Percentiles rank a stretch among this genome's conserved stretches.
These are phyloP conservation scores for Criorhina ranunculi DNA, from an alignment of 2,888 invertebrate genomes.

Conservation along the genomic window DNA sequence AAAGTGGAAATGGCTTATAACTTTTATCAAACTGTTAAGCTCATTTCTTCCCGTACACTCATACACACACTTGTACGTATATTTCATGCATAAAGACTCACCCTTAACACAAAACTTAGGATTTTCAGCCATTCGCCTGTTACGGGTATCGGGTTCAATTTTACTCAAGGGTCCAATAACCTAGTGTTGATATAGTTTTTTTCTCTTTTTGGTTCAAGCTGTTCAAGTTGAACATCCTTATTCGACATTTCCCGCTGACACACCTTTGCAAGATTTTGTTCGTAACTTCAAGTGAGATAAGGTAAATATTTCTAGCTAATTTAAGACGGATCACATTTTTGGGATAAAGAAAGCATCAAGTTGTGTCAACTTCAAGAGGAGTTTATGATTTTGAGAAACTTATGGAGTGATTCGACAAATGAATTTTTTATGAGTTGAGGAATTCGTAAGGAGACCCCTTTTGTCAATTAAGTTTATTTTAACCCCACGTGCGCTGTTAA, in stretches of 20 bases:
- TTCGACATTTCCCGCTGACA: background rate
- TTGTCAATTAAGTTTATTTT: constrained; percentile 44
- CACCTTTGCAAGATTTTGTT: constrained; percentile 3
- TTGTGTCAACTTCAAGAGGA: background rate
- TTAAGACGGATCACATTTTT: constrained; percentile 7
- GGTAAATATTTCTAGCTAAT: constrained; percentile 2
- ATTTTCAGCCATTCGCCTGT: too few species aligned
- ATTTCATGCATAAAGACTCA: too few species aligned
- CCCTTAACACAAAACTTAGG: too few species aligned
- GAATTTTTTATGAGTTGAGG: constrained; percentile 5
- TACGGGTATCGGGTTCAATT: background rate
- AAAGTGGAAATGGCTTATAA: too few species aligned
- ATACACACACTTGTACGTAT: too few species aligned
- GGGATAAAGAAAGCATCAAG: constrained; percentile 5
- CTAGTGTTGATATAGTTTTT: background rate
- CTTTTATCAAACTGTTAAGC: too few species aligned
- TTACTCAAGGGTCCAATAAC: background rate
- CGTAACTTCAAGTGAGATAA: background rate
- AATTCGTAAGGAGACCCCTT: constrained; percentile 3
- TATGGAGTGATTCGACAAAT: constrained; percentile 3
- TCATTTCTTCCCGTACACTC: too few species aligned
- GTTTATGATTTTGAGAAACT: background rate
- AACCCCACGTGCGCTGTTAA: constrained; percentile 21
- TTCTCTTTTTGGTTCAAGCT: background rate
- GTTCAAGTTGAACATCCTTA: background rate